Conservation (phyloP, 1,140 invertebrate genomes). For the Mya arenaria region DNA sequence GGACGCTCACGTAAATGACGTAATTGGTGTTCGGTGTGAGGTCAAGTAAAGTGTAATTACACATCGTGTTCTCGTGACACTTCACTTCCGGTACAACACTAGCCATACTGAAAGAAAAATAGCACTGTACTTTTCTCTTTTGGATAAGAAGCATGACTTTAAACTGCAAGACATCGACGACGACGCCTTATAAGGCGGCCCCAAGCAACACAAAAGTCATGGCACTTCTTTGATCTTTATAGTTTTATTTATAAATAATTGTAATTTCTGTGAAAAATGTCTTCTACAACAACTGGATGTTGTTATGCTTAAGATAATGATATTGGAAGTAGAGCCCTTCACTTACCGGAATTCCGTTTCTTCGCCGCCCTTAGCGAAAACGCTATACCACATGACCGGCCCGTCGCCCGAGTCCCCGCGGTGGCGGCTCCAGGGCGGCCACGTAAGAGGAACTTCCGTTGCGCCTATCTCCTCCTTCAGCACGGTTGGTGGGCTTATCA, state of each 20-base stretch:
- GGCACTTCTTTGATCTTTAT: too few relatives aligned
- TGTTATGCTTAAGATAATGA: too few relatives aligned
- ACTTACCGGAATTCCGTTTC: conserved; percentile 40
- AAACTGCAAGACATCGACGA: too few relatives aligned
- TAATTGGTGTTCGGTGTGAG: conserved; percentile 72
- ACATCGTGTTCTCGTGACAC: conserved; percentile 62
- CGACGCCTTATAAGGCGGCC: too few relatives aligned
- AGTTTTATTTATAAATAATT: too few relatives aligned
- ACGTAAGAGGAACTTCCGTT: conserved; percentile 67
- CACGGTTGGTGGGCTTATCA: conserved; percentile 67
- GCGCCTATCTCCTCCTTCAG: conserved; percentile 57
- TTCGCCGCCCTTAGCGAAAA: conserved; percentile 61
- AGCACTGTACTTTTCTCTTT: too few relatives aligned
- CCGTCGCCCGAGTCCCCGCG: conserved; percentile 73
- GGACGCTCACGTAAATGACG: conserved; percentile 67
- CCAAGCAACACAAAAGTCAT: too few relatives aligned
- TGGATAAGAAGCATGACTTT: too few relatives aligned
- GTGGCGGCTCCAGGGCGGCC: conserved; percentile 69
- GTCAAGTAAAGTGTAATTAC: conserved; percentile 66
- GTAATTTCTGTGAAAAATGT: too few relatives aligned
- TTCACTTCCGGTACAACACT: conserved; percentile 69
- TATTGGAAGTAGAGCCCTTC: too few relatives aligned
- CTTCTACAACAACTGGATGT: too few relatives aligned
- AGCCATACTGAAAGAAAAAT: conserved; percentile 36
- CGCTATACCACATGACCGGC: conserved; percentile 71